phyloP scores from a whole-genome alignment of 2,113 vertebrate species.

The Periophthalmodon schlosseri region DNA sequence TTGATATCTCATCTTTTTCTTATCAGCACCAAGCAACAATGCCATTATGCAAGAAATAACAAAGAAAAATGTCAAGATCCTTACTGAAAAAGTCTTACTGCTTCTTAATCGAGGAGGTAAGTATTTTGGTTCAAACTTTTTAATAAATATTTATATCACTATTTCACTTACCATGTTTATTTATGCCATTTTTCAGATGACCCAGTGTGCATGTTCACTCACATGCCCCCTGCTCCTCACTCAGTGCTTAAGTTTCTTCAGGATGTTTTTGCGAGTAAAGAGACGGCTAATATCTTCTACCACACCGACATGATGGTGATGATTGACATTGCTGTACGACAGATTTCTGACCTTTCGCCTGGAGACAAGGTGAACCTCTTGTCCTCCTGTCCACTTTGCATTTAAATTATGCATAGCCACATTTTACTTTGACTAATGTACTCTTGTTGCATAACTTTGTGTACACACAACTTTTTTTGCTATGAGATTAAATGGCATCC shows the following conservation, averaged over 20 bases:
- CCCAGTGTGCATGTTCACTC: constrained; percentile 93
- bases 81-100: constrained; percentile 89
- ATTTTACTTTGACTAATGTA: too few relatives aligned
- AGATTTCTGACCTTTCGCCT: constrained; percentile 94
- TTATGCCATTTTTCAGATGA: constrained; percentile 79
- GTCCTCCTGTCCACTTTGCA: not conserved
- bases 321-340: constrained; percentile 95
- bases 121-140: not conserved
- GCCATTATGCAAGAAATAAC: constrained; percentile 90
- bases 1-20: not conserved
- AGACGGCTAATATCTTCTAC: constrained; percentile 92
- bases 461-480: too few relatives aligned
- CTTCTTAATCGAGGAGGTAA: constrained; percentile 12
- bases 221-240: constrained; percentile 89
- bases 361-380: constrained; percentile 88
- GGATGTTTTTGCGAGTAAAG: constrained; percentile 86
- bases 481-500: too few relatives aligned
- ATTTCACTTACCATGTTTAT: not conserved
- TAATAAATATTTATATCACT: not conserved
- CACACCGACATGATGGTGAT: constrained; percentile 98
- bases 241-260: constrained; percentile 96
- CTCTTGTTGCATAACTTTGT: too few relatives aligned
- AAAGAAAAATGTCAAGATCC: constrained; percentile 91
- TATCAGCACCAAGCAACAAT: constrained; percentile 86
- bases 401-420: too few relatives aligned